These are phyloP conservation scores for Protobothrops mucrosquamatus DNA, from an alignment of 2,113 vertebrate species.

Conservation along the genomic window DNA sequence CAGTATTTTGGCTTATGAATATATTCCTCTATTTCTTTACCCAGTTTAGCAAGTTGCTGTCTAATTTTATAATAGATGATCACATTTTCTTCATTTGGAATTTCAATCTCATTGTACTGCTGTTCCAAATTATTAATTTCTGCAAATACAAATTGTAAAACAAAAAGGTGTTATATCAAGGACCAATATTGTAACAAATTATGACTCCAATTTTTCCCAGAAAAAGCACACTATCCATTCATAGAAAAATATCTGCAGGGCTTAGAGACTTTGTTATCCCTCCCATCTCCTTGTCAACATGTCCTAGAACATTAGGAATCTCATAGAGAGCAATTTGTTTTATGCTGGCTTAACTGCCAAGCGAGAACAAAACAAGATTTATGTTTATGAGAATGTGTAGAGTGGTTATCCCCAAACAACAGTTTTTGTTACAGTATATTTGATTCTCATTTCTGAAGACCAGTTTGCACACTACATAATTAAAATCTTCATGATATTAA, in stretches of 20 bases:
- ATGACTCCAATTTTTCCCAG: neutral
- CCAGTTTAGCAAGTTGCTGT: constrained; percentile 91
- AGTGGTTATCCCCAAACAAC: neutral
- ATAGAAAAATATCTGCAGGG: neutral
- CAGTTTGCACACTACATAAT: neutral
- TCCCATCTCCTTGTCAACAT: neutral
- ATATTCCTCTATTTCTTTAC: constrained; percentile 94
- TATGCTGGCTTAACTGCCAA: neutral
- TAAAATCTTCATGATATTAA: neutral
- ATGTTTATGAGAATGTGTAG: neutral
- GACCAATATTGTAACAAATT: neutral
- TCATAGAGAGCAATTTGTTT: neutral
- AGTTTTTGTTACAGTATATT: neutral
- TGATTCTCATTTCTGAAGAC: neutral
- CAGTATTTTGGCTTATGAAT: constrained; percentile 95
- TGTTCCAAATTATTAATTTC: constrained; percentile 84
- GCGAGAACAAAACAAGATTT: neutral
- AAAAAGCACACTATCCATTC: no score
- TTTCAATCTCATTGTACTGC: constrained; percentile 88
- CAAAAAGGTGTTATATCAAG: neutral
- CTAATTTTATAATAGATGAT: constrained; percentile 95
- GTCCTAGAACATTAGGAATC: neutral
- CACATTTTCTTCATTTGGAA: constrained; percentile 93
- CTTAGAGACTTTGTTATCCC: neutral
- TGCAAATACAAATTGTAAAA: constrained; percentile 47